Evolutionary conservation across 2,888 invertebrate species (phyloP).

Genomic region (Sepiola atlantica): DNA sequence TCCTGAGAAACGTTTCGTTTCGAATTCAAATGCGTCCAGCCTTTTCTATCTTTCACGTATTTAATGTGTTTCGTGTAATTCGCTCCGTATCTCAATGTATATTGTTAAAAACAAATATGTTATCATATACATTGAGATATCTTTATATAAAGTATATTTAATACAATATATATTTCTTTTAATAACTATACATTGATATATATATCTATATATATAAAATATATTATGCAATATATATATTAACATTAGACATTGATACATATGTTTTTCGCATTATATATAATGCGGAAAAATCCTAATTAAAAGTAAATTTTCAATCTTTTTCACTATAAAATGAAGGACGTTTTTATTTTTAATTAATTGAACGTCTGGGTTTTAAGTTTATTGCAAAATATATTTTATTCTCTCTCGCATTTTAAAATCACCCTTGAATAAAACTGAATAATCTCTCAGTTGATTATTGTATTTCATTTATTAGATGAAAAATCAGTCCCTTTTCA

Average conservation of each 20-base stretch:
- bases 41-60: not conserved
- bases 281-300: not conserved
- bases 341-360: not conserved
- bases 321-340: not conserved
- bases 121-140: no score
- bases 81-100: not conserved
- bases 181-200: no score
- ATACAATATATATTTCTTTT: no score
- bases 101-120: not conserved
- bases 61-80: not conserved
- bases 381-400: not conserved
- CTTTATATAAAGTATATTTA: no score
- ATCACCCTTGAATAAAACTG: not conserved
- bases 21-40: not conserved
- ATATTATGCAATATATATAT: no score
- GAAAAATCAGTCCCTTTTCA: not conserved
- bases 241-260: no score
- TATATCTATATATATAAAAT: no score
- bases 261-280: not conserved
- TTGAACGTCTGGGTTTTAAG: not conserved
- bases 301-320: not conserved
- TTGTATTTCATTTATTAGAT: not conserved
- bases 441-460: not conserved
- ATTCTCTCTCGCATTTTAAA: not conserved
- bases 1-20: not conserved